Percentiles rank a stretch among this genome's conserved stretches.
These are phyloP conservation scores for Pseudomyrmex concolor DNA, from an alignment of 1,140 invertebrate genomes.

Conservation along the genomic window DNA sequence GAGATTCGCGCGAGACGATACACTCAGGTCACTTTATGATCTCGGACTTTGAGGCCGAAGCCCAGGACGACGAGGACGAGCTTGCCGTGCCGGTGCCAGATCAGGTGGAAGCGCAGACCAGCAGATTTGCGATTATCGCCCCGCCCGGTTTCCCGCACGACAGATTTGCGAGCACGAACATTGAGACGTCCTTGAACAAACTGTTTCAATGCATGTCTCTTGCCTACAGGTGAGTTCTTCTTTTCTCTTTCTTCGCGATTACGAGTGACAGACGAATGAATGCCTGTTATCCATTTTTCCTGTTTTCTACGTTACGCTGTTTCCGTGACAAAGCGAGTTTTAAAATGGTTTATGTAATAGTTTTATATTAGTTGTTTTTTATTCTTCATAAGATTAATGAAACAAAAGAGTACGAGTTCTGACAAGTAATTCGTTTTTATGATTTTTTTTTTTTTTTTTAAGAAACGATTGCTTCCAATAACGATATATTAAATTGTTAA, in stretches of 20 bases:
- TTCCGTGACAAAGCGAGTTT: neutral
- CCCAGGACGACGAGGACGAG: conserved; percentile 94
- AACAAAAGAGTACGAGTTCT: neutral
- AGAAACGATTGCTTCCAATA: neutral
- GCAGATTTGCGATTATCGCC: conserved; percentile 77
- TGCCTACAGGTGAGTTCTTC: conserved; percentile 93
- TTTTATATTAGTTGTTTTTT: too few relatives aligned
- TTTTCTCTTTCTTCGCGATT: conserved; percentile 49
- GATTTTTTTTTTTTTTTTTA: neutral
- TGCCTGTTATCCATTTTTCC: neutral
- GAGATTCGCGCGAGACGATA: conserved; percentile 89
- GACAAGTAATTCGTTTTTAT: neutral
- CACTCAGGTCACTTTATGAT: conserved; percentile 99
- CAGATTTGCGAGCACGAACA: conserved; percentile 89
- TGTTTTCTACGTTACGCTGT: neutral
- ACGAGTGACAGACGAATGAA: neutral
- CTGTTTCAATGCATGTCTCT: conserved; percentile 98
- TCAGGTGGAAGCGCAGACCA: conserved; percentile 82
- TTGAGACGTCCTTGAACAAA: conserved; percentile 97
- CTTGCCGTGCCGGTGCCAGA: conserved; percentile 91
- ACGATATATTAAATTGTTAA: neutral
- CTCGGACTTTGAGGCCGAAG: conserved; percentile 97
- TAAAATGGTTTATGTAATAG: too few relatives aligned
- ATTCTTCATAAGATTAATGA: too few relatives aligned
- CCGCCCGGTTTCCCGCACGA: conserved; percentile 74